Evolutionary conservation across 2,797 vertebrate species (phyloP).

Genomic region (Sebastes oblongus): DNA sequence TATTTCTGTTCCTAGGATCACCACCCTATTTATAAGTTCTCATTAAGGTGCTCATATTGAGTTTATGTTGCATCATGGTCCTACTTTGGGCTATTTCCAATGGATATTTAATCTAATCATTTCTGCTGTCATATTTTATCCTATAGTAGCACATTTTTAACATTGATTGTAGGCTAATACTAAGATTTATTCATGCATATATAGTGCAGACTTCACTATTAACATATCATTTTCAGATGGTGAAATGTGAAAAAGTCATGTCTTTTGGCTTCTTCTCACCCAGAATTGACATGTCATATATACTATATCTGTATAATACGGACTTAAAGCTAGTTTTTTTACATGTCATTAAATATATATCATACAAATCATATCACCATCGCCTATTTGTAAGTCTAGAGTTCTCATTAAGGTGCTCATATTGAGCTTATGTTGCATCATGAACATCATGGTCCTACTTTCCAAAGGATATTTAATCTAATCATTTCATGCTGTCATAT

Average conservation of each 20-base stretch:
- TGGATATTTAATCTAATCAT: not conserved
- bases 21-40: too few relatives aligned
- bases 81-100: not conserved
- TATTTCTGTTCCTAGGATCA: not conserved
- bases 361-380: not conserved
- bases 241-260: not conserved
- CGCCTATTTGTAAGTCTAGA: too few relatives aligned
- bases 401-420: not conserved
- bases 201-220: not conserved
- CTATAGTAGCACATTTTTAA: not conserved
- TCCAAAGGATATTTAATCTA: not conserved
- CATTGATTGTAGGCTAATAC: not conserved
- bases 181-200: not conserved
- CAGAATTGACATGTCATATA: not conserved
- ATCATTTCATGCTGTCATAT: not conserved
- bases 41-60: not conserved
- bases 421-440: not conserved
- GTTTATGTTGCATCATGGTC: not conserved
- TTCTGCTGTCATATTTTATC: not conserved
- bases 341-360: not conserved
- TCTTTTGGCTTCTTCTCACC: slow-evolving; percentile 12
- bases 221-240: not conserved
- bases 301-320: not conserved
- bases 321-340: not conserved
- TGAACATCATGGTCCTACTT: not conserved